These are phyloP conservation scores for Pygathrix nemaeus DNA, from an alignment of 2,113 vertebrate species.

Conservation along the genomic window DNA sequence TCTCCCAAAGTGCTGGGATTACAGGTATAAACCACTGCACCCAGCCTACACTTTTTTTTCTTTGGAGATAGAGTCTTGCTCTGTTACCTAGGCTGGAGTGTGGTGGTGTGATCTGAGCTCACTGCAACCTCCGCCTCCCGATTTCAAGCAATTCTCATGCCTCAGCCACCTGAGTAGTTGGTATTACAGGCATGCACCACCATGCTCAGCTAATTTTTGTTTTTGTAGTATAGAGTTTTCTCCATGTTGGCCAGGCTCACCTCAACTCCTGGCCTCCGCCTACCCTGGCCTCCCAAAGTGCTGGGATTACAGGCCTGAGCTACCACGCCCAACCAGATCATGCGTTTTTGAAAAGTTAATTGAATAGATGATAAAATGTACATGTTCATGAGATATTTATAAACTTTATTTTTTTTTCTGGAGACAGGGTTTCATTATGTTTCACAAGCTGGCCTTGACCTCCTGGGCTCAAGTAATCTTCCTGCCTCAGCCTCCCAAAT, in stretches of 20 bases:
- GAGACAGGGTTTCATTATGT: not conserved
- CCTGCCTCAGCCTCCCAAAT: not conserved
- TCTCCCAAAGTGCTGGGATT: too few species aligned
- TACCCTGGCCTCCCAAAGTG: not conserved
- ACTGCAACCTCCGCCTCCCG: not conserved
- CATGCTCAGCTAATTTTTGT: not conserved
- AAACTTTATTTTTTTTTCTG: not conserved
- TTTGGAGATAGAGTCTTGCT: not conserved
- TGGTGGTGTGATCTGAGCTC: not conserved
- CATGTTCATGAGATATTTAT: not conserved
- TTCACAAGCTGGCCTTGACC: not conserved
- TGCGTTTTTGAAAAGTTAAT: conserved; percentile 21
- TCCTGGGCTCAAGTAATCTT: not conserved
- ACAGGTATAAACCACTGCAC: too few species aligned
- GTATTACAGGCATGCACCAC: not conserved
- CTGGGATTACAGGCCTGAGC: not conserved
- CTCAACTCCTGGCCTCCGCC: not conserved
- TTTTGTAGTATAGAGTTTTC: not conserved
- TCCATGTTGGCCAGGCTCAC: not conserved
- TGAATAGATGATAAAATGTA: not conserved
- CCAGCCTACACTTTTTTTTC: too few species aligned
- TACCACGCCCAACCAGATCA: not conserved
- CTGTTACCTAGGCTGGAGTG: not conserved
- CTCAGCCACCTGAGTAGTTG: not conserved
- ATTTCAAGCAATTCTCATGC: not conserved